phyloP scores from a whole-genome alignment of 1,140 invertebrate genomes.

The Liolophura sinensis region DNA sequence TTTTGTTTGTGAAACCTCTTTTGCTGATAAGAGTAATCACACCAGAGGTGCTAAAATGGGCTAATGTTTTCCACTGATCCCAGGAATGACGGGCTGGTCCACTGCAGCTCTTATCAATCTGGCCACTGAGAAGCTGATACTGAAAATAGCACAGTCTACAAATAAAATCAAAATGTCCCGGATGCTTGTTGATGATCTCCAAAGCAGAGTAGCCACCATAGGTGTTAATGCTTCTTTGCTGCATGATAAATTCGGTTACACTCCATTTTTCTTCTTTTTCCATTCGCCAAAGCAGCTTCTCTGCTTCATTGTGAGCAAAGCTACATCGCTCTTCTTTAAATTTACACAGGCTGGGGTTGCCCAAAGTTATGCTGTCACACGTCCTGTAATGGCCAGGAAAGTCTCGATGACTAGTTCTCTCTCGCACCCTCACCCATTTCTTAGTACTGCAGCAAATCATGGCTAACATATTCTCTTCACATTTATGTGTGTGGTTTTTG shows the following conservation, averaged over 20 bases:
- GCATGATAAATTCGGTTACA: conserved; percentile 45
- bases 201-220: conserved; percentile 24
- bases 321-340: conserved; percentile 40
- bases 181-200: conserved; percentile 36
- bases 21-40: conserved; percentile 36
- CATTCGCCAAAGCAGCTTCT: conserved; percentile 44
- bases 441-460: conserved; percentile 14
- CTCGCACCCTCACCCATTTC: conserved; percentile 38
- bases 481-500: conserved; percentile 27
- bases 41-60: conserved; percentile 31
- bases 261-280: conserved; percentile 48
- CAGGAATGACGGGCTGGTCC: conserved; percentile 34
- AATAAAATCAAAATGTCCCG: conserved; percentile 44
- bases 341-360: conserved; percentile 25
- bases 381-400: conserved; percentile 42
- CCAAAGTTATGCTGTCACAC: conserved; percentile 35
- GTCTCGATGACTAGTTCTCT: conserved; percentile 42
- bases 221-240: conserved; percentile 24
- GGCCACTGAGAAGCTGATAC: not conserved
- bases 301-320: conserved; percentile 50
- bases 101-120: conserved; percentile 22
- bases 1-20: conserved; percentile 40
- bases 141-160: conserved; percentile 35
- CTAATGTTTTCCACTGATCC: conserved; percentile 35
- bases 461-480: conserved; percentile 43